A percentile compares a stretch with the other conserved stretches of the same genome.
These are phyloP conservation scores for Nymphalis urticae DNA, from an alignment of 2,888 invertebrate genomes.

Conservation along the genomic window DNA sequence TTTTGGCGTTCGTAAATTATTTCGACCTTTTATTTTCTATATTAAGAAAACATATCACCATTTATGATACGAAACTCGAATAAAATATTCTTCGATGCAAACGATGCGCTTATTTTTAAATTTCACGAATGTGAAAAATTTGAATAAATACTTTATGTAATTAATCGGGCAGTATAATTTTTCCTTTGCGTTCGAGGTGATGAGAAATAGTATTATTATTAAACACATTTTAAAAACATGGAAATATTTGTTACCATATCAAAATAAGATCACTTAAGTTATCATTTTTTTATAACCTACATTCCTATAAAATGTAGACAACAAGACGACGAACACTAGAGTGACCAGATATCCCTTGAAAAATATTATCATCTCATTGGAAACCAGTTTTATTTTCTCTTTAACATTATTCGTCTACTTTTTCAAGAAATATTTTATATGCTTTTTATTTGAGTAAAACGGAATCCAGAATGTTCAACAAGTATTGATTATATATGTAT, in stretches of 20 bases:
- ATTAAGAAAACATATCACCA: background rate
- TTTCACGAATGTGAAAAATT: too few species aligned
- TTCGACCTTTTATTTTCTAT: background rate
- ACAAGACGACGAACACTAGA: constrained; percentile 30
- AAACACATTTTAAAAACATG: background rate
- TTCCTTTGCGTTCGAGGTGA: background rate
- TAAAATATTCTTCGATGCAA: background rate
- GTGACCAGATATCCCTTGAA: constrained; percentile 10
- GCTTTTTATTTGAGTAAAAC: too few species aligned
- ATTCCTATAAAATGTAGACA: constrained; percentile 38
- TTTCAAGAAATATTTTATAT: too few species aligned
- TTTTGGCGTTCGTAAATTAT: constrained; percentile 1
- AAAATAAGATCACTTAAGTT: constrained; percentile 23
- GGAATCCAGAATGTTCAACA: too few species aligned
- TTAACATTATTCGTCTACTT: too few species aligned
- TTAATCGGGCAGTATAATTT: background rate
- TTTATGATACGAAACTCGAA: background rate
- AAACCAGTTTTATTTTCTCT: too few species aligned
- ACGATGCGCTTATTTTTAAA: too few species aligned
- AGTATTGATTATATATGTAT: too few species aligned
- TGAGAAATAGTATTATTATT: background rate
- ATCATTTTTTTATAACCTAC: constrained; percentile 27
- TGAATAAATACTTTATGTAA: background rate
- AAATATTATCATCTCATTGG: background rate
- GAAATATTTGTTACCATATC: constrained; percentile 13